Evolutionary conservation across 2,113 vertebrate species (phyloP), one percentile per base, ranked within the genome.

Genomic region (Gasterosteus aculeatus): DNA sequence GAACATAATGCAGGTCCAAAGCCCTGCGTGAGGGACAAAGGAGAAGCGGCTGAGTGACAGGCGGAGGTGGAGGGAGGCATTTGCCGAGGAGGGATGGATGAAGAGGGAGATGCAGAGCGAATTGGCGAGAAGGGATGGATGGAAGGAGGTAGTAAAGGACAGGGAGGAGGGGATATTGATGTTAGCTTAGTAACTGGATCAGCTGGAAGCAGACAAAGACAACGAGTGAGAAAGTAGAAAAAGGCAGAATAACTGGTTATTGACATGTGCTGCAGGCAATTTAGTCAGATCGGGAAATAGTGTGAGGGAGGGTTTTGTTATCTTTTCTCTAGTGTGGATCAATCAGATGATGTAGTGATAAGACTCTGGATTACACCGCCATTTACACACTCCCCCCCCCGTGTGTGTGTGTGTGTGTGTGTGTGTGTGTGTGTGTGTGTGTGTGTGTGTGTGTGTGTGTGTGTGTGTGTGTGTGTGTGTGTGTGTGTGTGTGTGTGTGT

Each of bases 341-440:
- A 89, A 91, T 92, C 87, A 89, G 91, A 92, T 91, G 88, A 89
- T 90, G 91, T 91, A 90, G 82, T 81, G 90, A 92, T 91, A 90
- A 91, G 79, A 78, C 84, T 84, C 76, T 87, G 89, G 91, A 89
- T 92, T 88, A 91, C 89, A 83, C 76, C 12, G 29, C 59, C 78
- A 85, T 85, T 87, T 90, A 91, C 84, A 90, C 89, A 83, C 86
- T 83, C 53, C 31, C 65, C 53, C 31, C 68, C n/a, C n/a, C n/a
- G n/a, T 33, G 29, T 71, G 65, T 75, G 79, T 81, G 64, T 60
- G 38, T 56, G 46, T 51, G n/a, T 53, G 26, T 33, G 29, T 71
- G 65, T 75, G 79, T 81, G 64, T 60, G 38, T 56, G 46, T 51
- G n/a, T 53, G 26, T 54, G 58, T 67, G 80, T 64, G 19, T 56